Conservation (phyloP, 2,888 invertebrate genomes). For the Heliothis peltigera region DNA sequence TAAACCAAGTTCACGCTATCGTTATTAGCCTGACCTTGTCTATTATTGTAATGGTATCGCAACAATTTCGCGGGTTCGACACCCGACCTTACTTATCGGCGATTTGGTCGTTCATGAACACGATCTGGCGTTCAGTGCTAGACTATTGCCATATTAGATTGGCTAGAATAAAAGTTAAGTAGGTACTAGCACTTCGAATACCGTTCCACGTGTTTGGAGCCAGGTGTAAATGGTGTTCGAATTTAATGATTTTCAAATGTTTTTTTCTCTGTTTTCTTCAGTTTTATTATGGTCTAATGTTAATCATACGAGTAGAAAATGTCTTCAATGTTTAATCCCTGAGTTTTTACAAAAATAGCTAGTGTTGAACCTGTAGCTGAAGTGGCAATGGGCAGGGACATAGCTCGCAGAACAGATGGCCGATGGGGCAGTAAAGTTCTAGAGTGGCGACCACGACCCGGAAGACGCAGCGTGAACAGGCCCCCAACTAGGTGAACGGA, state of each 20-base stretch:
- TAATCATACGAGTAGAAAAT: neutral
- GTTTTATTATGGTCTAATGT: neutral
- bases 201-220: constrained; percentile 11
- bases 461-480: too few species aligned
- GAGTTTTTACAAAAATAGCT: too few species aligned
- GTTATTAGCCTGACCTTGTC: constrained; percentile 60
- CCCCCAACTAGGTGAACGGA: too few species aligned
- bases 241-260: neutral
- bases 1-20: constrained; percentile 24
- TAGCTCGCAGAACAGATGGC: too few species aligned
- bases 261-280: neutral
- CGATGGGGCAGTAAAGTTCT: too few species aligned
- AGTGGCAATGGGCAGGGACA: too few species aligned
- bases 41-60: constrained; percentile 52
- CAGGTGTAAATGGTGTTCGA: constrained; percentile 14
- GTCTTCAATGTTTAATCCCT: neutral
- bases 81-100: constrained; percentile 59
- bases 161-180: constrained; percentile 29
- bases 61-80: constrained; percentile 61
- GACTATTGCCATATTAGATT: constrained; percentile 11
- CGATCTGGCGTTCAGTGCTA: constrained; percentile 19
- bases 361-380: too few species aligned
- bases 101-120: constrained; percentile 54
- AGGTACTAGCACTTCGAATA: constrained; percentile 8
- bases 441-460: too few species aligned